Conservation (phyloP, 2,113 vertebrate genomes). For the Sitta europaea region DNA sequence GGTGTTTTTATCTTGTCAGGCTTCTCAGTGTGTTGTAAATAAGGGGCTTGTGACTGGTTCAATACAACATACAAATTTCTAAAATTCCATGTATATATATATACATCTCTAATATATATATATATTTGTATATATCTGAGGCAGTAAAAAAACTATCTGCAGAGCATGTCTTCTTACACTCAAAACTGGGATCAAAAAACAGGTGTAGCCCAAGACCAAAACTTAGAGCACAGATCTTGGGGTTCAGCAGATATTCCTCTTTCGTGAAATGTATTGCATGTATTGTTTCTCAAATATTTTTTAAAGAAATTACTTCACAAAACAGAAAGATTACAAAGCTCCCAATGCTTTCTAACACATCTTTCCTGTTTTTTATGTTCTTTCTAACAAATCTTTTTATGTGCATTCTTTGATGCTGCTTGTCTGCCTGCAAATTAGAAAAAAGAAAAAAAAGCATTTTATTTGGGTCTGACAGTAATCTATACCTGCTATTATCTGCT, state of each 20-base stretch:
- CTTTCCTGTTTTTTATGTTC: neutral
- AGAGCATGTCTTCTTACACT: neutral
- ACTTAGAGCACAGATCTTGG: neutral
- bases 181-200: neutral
- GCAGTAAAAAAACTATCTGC: neutral
- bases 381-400: neutral
- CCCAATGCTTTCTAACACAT: neutral
- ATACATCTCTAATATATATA: neutral
- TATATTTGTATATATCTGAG: too few relatives aligned
- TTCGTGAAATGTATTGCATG: neutral
- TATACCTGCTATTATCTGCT: neutral
- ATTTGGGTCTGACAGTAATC: neutral
- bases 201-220: neutral
- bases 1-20: neutral
- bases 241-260: neutral
- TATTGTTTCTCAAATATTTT: neutral
- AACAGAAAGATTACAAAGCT: neutral
- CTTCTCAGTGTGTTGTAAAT: neutral
- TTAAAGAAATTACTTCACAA: neutral
- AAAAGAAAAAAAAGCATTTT: fast-evolving
- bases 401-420: neutral
- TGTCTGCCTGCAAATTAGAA: neutral
- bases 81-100: neutral
- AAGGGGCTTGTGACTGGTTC: neutral
- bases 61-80: neutral